Evolutionary conservation across 2,113 vertebrate genomes (phyloP).

Genomic region (Suricata suricatta): DNA sequence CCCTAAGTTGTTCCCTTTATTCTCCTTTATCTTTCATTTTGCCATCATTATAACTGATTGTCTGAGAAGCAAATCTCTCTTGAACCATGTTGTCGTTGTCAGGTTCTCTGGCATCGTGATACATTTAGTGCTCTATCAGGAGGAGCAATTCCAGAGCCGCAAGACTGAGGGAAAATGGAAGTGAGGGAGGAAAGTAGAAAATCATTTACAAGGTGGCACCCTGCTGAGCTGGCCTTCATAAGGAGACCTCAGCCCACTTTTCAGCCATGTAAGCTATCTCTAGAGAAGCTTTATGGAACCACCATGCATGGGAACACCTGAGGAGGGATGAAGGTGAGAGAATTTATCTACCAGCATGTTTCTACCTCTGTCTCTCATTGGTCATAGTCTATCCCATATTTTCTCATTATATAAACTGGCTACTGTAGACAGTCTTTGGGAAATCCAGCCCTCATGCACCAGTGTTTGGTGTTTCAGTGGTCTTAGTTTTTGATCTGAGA

Average conservation of each 20-base stretch:
- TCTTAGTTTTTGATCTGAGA: neutral
- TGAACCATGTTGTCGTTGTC: neutral
- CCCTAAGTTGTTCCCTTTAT: neutral
- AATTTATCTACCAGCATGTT: neutral
- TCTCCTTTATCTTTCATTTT: conserved; percentile 2
- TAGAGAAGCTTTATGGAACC: neutral
- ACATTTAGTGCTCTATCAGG: neutral
- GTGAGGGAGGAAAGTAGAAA: neutral
- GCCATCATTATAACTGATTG: neutral
- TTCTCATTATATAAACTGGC: neutral
- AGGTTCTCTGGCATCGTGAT: neutral
- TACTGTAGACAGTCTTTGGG: neutral
- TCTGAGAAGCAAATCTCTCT: neutral
- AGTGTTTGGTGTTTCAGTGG: neutral
- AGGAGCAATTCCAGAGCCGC: neutral
- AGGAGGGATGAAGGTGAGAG: neutral
- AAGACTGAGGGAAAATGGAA: neutral
- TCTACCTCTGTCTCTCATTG: neutral
- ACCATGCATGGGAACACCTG: rapidly evolving
- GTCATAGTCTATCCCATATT: neutral
- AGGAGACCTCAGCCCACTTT: neutral
- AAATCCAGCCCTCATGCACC: neutral
- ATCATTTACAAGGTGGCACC: neutral
- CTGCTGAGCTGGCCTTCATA: neutral
- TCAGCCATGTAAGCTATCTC: neutral